A percentile compares a stretch with the other conserved stretches of the same genome.
phyloP scores from a whole-genome alignment of 2,888 invertebrate genomes.

The Automeris io region DNA sequence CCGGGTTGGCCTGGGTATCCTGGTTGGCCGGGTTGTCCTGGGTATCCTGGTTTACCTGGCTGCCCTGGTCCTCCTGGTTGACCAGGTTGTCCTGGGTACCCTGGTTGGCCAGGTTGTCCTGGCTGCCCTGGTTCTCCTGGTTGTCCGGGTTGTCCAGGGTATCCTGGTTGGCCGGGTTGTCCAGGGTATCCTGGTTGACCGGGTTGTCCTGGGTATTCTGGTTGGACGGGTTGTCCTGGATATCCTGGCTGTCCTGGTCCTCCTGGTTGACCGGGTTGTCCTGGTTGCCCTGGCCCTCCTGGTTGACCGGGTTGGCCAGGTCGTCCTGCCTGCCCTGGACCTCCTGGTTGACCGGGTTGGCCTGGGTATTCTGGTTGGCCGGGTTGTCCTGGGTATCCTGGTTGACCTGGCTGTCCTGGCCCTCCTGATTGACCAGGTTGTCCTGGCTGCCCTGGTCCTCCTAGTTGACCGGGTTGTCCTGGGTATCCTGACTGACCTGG shows the following conservation, averaged over 20 bases:
- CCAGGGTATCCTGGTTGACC: no score
- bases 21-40: constrained; percentile 20
- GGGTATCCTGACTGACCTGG: constrained; percentile 29
- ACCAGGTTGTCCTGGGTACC: constrained; percentile 41
- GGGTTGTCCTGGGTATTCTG: constrained; percentile 13
- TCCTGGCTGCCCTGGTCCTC: constrained; percentile 43
- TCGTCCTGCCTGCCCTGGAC: constrained; percentile 10
- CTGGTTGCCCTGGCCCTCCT: constrained; percentile 11
- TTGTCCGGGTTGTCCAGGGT: constrained; percentile 7
- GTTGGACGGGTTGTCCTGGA: constrained; percentile 22
- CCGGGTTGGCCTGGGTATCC: constrained; percentile 22
- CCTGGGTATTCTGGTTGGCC: constrained; percentile 35
- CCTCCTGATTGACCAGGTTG: constrained; percentile 45
- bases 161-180: constrained; percentile 3
- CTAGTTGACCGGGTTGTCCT: constrained; percentile 26
- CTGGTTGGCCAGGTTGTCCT: constrained; percentile 14
- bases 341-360: constrained; percentile 15
- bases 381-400: constrained; percentile 30
- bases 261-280: constrained; percentile 17
- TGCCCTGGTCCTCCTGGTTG: no score
- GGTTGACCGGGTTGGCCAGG: constrained; percentile 9
- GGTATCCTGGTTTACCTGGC: constrained; percentile 19
- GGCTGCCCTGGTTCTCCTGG: constrained; percentile 8
- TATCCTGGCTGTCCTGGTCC: constrained; percentile 35
- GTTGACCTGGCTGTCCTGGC: constrained; percentile 22